Conservation (phyloP, 2,888 invertebrate genomes). For the Coenonympha glycerion region DNA sequence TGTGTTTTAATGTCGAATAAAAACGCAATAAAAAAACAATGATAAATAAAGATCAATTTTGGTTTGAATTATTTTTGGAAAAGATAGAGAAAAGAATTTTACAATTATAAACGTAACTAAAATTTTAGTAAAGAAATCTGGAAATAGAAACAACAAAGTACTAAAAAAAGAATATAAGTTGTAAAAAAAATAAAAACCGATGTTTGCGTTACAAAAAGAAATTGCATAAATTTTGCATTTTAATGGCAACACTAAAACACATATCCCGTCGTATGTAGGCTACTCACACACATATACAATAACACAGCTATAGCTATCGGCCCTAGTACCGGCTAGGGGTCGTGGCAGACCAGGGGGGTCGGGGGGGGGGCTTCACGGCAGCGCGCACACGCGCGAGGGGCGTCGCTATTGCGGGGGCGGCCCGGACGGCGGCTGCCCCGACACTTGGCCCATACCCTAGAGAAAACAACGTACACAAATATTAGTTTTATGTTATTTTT, state of each 20-base stretch:
- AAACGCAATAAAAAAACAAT: too few relatives aligned
- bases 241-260: background rate
- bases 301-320: background rate
- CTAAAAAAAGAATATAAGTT: background rate
- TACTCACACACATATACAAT: background rate
- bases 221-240: background rate
- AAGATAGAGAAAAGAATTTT: background rate
- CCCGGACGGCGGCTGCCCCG: slow-evolving; percentile 62
- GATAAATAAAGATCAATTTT: too few relatives aligned
- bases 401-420: slow-evolving; percentile 68
- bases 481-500: too few relatives aligned
- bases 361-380: slow-evolving; percentile 29
- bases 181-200: background rate
- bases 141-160: background rate
- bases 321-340: slow-evolving; percentile 31
- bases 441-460: slow-evolving; percentile 67
- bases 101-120: background rate
- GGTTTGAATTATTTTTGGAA: background rate
- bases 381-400: slow-evolving; percentile 39
- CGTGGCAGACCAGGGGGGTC: slow-evolving; percentile 19
- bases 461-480: background rate
- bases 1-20: background rate
- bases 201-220: background rate
- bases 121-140: background rate
- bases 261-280: background rate